Conservation (phyloP, 2,888 invertebrate genomes). For the Eumacrocentrus americanus region DNA sequence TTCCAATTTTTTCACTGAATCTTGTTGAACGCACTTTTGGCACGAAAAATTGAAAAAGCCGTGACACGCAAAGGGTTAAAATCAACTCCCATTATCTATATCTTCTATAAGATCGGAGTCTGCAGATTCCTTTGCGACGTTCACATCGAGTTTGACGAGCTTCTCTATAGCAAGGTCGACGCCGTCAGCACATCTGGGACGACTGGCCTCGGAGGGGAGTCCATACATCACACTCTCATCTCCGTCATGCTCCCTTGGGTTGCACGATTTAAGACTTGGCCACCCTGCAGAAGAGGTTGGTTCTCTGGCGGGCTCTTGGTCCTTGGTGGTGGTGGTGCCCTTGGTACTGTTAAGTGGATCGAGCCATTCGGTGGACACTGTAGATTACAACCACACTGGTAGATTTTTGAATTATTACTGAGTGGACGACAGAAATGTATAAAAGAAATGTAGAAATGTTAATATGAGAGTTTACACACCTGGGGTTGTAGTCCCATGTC, state of each 20-base stretch:
- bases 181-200: conserved; percentile 57
- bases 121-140: background rate
- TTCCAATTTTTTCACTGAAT: too few relatives aligned
- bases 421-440: background rate
- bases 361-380: conserved; percentile 60
- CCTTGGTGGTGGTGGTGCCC: conserved; percentile 66
- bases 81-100: conserved; percentile 19
- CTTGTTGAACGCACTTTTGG: too few relatives aligned
- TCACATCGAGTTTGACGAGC: conserved; percentile 25
- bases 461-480: conserved; percentile 19
- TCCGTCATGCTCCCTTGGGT: conserved; percentile 87
- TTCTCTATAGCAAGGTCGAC: conserved; percentile 52
- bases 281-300: conserved; percentile 64
- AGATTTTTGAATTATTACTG: background rate
- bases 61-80: too few relatives aligned
- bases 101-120: background rate
- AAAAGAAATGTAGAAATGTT: background rate
- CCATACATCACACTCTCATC: conserved; percentile 83
- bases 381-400: conserved; percentile 30
- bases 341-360: conserved; percentile 66
- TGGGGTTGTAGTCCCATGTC: conserved; percentile 65
- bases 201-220: conserved; percentile 57
- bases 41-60: too few relatives aligned
- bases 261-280: conserved; percentile 68
- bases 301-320: conserved; percentile 67